Evolutionary conservation across 2,797 vertebrate species (phyloP).

Genomic region (Eospalax fontanierii): DNA sequence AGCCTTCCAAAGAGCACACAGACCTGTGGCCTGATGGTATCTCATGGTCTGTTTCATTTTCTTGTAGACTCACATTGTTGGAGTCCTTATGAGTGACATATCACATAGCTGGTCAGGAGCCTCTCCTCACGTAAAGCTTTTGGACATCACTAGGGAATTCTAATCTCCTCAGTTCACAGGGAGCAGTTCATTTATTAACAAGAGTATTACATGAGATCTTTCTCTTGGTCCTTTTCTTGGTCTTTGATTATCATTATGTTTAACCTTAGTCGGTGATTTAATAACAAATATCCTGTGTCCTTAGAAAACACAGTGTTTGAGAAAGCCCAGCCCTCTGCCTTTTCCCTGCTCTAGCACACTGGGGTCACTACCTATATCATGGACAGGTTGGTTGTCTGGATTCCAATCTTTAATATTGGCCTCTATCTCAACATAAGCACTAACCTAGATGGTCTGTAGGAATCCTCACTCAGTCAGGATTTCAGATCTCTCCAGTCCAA

Average conservation of each 20-base stretch:
- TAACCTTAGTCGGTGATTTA: not conserved
- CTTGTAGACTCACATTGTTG: not conserved
- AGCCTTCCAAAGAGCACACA: constrained; percentile 38
- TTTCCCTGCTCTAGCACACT: not conserved
- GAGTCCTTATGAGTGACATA: constrained; percentile 62
- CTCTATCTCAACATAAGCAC: not conserved
- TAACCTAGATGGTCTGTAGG: not conserved
- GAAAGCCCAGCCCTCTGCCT: not conserved
- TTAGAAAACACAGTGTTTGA: not conserved
- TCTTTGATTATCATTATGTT: not conserved
- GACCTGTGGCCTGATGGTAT: constrained; percentile 1
- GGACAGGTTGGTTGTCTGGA: not conserved
- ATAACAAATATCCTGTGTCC: not conserved
- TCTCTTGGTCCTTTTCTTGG: not conserved
- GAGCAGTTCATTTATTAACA: not conserved
- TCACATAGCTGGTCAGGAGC: not conserved
- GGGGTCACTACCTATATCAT: not conserved
- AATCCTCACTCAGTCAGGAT: not conserved
- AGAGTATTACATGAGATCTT: not conserved
- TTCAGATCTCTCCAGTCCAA: not conserved
- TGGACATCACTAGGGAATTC: constrained; percentile 22
- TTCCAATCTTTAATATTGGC: not conserved
- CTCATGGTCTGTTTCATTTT: not conserved
- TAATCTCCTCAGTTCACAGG: not conserved
- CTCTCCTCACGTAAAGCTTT: not conserved